Evolutionary conservation across 1,140 invertebrate species (phyloP).

Genomic region (Diorhabda carinulata): DNA sequence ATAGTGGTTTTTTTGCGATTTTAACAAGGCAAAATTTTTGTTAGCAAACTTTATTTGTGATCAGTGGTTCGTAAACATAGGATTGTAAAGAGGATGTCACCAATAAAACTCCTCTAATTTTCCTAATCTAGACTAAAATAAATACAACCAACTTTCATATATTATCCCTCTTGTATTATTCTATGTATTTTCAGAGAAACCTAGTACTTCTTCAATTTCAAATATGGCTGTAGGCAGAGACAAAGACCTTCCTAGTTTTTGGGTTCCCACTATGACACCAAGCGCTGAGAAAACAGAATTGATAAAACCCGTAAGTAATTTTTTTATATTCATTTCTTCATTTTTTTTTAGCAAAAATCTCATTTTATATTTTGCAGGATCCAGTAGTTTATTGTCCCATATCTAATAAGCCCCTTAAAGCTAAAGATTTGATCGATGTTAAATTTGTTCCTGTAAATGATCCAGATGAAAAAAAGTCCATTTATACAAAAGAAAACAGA

Average conservation of each 20-base stretch:
- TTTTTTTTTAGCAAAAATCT: no score
- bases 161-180: not conserved
- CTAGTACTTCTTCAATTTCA: conserved; percentile 59
- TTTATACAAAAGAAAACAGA: conserved; percentile 79
- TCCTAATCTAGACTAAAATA: no score
- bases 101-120: no score
- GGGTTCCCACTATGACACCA: conserved; percentile 94
- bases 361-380: conserved; percentile 54
- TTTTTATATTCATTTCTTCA: not conserved
- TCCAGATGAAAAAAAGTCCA: conserved; percentile 74
- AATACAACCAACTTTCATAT: not conserved
- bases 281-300: conserved; percentile 68
- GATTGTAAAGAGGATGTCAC: no score
- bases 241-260: conserved; percentile 87
- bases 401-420: conserved; percentile 81
- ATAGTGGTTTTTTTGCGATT: no score
- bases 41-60: no score
- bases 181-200: conserved; percentile 20
- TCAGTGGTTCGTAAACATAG: no score
- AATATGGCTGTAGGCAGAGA: conserved; percentile 66
- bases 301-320: conserved; percentile 70
- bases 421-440: conserved; percentile 91
- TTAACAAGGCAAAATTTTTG: no score
- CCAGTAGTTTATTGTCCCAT: conserved; percentile 91
- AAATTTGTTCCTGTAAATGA: conserved; percentile 91